Percentiles rank a stretch among this genome's conserved stretches.
These are phyloP conservation scores for Manis javanica DNA, from an alignment of 2,797 vertebrate genomes.

Conservation along the genomic window DNA sequence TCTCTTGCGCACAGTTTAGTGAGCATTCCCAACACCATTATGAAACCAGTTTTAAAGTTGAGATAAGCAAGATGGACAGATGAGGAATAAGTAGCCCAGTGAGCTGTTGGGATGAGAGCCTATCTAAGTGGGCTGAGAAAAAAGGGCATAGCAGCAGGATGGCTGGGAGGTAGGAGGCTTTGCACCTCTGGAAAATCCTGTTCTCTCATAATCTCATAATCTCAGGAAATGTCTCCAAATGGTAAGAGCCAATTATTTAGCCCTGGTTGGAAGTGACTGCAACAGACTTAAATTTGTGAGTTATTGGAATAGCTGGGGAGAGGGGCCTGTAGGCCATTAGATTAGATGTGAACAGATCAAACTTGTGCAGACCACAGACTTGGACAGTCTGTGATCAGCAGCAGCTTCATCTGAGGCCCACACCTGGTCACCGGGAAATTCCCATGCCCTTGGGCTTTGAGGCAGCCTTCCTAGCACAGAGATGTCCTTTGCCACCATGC, in stretches of 20 bases:
- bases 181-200: slow-evolving; percentile 29
- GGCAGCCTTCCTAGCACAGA: background rate
- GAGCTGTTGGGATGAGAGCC: background rate
- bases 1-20: background rate
- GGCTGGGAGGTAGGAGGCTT: background rate
- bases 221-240: slow-evolving; percentile 19
- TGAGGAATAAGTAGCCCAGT: background rate
- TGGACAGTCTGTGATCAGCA: slow-evolving; percentile 19
- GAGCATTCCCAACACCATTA: background rate
- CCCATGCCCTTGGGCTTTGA: background rate
- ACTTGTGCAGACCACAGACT: background rate
- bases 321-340: slow-evolving; percentile 51
- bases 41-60: slow-evolving; percentile 53
- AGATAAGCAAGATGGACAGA: background rate
- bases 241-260: slow-evolving; percentile 50
- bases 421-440: background rate
- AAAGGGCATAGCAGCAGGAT: background rate
- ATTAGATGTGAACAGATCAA: slow-evolving; percentile 49
- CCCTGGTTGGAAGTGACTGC: slow-evolving; percentile 57
- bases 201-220: slow-evolving; percentile 38
- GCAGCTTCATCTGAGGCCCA: background rate
- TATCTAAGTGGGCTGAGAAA: background rate
- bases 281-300: slow-evolving; percentile 48
- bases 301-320: slow-evolving; percentile 38
- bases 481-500: background rate